These are phyloP conservation scores for Ornithoptera alexandrae DNA, from an alignment of 2,888 invertebrate genomes.

Conservation along the genomic window DNA sequence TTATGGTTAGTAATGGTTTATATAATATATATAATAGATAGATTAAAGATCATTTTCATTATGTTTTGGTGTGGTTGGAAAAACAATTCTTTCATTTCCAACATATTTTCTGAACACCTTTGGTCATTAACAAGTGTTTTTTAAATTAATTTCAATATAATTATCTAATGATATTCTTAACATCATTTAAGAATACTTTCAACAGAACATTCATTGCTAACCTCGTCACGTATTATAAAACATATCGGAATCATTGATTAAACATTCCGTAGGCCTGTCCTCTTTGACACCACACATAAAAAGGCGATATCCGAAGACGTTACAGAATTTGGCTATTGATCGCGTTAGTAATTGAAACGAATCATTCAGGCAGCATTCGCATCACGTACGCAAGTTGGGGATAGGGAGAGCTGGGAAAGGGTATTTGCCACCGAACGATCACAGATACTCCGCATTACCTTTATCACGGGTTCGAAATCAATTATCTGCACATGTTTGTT, in stretches of 20 bases:
- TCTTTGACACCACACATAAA: slow-evolving; percentile 24
- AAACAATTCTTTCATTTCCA: too few relatives aligned
- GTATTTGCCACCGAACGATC: slow-evolving; percentile 37
- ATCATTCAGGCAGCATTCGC: slow-evolving; percentile 54
- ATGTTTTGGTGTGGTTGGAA: too few relatives aligned
- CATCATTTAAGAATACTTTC: slow-evolving; percentile 3
- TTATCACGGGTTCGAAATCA: slow-evolving; percentile 58
- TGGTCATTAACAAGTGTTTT: background rate
- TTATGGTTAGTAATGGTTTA: too few relatives aligned
- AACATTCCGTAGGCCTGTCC: slow-evolving; percentile 3
- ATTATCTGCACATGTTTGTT: slow-evolving; percentile 47
- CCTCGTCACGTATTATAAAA: slow-evolving; percentile 4
- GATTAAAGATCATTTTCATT: background rate
- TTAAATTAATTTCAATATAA: background rate
- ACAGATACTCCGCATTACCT: slow-evolving; percentile 56
- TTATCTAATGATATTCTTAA: background rate
- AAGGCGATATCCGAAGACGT: slow-evolving; percentile 36
- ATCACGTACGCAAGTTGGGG: slow-evolving; percentile 63
- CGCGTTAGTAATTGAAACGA: slow-evolving; percentile 57
- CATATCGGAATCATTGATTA: slow-evolving; percentile 18
- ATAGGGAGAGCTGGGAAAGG: slow-evolving; percentile 23
- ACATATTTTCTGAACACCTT: too few relatives aligned
- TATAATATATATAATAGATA: background rate
- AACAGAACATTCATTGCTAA: background rate
- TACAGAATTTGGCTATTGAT: slow-evolving; percentile 61